Conservation (phyloP, 2,113 vertebrate genomes). For the Rana temporaria region DNA sequence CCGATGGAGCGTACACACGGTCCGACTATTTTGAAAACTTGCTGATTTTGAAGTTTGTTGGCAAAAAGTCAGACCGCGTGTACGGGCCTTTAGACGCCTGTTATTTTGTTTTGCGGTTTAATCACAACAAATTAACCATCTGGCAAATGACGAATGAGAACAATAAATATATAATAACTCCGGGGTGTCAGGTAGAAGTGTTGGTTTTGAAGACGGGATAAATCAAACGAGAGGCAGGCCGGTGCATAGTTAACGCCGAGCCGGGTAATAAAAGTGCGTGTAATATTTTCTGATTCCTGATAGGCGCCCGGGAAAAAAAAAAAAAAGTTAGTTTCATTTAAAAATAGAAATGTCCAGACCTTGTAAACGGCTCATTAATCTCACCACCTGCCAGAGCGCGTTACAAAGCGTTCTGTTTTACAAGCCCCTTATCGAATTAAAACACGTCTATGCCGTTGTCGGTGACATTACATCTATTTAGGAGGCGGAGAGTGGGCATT, state of each 20-base stretch:
- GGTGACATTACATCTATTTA: background rate
- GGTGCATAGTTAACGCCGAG: conserved; percentile 14
- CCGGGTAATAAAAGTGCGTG: background rate
- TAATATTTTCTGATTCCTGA: background rate
- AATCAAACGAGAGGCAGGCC: conserved; percentile 6
- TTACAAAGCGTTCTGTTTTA: conserved; percentile 20
- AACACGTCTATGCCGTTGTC: background rate
- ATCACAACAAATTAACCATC: conserved; percentile 9
- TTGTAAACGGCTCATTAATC: conserved; percentile 46
- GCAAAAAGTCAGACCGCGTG: too few species aligned
- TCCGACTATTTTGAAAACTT: too few species aligned
- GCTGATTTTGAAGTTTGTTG: too few species aligned
- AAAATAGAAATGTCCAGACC: conserved; percentile 15
- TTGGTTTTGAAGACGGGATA: conserved; percentile 1
- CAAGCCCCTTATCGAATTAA: conserved; percentile 27
- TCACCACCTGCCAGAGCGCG: background rate
- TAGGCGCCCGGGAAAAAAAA: background rate
- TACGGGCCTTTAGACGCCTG: too few species aligned
- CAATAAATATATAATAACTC: conserved; percentile 30
- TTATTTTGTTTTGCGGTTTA: background rate
- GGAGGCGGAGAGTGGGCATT: background rate
- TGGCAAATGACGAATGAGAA: conserved; percentile 23
- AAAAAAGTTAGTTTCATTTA: conserved; percentile 13
- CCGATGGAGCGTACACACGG: too few species aligned
- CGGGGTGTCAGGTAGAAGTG: background rate